These are phyloP conservation scores for Pollachius pollachius DNA, from an alignment of 2,113 vertebrate species.

Conservation along the genomic window DNA sequence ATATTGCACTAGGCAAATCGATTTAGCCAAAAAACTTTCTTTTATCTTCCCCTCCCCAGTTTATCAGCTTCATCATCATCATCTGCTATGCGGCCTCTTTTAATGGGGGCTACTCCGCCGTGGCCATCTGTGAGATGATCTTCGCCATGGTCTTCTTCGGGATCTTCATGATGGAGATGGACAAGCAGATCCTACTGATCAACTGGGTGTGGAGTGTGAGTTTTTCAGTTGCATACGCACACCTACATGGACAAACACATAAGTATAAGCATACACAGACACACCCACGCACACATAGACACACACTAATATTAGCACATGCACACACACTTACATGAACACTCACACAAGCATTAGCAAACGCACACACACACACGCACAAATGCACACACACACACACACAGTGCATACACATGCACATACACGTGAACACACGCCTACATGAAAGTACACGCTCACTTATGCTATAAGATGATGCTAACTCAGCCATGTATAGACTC, in stretches of 20 bases:
- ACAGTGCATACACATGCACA: too few species aligned
- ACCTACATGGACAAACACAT: not conserved
- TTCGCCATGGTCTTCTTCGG: constrained; percentile 67
- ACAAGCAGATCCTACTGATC: constrained; percentile 68
- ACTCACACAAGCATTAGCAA: too few species aligned
- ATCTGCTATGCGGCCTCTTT: constrained; percentile 66
- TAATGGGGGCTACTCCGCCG: constrained; percentile 49
- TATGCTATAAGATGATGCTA: too few species aligned
- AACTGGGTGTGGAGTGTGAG: constrained; percentile 79
- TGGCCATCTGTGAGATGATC: constrained; percentile 70
- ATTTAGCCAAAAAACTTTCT: too few species aligned
- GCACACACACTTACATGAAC: too few species aligned
- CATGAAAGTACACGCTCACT: too few species aligned
- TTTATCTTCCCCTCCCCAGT: constrained; percentile 17
- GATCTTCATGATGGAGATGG: constrained; percentile 73
- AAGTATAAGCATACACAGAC: not conserved
- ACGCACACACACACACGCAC: too few species aligned
- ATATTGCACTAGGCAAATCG: too few species aligned
- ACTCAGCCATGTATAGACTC: too few species aligned
- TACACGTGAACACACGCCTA: too few species aligned
- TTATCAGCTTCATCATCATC: constrained; percentile 69
- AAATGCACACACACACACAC: not conserved
- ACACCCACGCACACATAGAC: too few species aligned
- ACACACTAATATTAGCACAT: not conserved
- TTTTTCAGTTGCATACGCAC: constrained; percentile 9